Conservation (phyloP, 2,888 invertebrate species). For the Torymus texanus region DNA sequence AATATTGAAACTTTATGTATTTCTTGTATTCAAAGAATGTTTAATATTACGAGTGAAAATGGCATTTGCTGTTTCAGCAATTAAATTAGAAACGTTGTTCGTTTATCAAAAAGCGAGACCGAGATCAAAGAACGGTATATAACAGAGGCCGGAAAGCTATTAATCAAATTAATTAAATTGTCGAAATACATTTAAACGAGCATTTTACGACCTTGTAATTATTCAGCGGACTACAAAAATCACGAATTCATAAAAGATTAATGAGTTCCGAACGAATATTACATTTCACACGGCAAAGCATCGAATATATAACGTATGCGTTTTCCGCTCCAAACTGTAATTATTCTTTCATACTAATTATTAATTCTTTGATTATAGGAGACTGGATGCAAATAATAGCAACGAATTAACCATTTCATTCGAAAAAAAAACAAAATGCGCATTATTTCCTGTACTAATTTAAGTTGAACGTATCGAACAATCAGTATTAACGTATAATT, state of each 20-base stretch:
- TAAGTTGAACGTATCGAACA: no score
- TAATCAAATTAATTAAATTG: conserved; percentile 30
- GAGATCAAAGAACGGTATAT: conserved; percentile 6
- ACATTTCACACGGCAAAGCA: neutral
- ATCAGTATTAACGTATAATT: no score
- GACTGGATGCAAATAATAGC: neutral
- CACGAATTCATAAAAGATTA: neutral
- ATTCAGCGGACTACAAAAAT: conserved; percentile 12
- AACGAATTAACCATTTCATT: neutral
- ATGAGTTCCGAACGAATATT: neutral
- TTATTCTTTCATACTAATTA: no score
- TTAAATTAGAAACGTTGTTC: neutral
- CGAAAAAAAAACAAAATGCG: no score
- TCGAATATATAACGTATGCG: no score
- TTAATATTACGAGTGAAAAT: no score
- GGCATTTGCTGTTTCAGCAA: neutral
- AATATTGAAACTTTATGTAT: no score
- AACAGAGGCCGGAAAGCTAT: neutral
- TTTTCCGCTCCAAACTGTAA: no score
- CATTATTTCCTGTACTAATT: no score
- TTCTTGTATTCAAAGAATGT: no score
- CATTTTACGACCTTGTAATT: conserved; percentile 13
- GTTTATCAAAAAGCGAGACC: neutral
- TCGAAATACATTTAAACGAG: conserved; percentile 14
- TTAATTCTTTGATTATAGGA: no score